Base-by-base conservation (phyloP, 2,113 vertebrate genomes). In the Numenius arquata region DNA sequence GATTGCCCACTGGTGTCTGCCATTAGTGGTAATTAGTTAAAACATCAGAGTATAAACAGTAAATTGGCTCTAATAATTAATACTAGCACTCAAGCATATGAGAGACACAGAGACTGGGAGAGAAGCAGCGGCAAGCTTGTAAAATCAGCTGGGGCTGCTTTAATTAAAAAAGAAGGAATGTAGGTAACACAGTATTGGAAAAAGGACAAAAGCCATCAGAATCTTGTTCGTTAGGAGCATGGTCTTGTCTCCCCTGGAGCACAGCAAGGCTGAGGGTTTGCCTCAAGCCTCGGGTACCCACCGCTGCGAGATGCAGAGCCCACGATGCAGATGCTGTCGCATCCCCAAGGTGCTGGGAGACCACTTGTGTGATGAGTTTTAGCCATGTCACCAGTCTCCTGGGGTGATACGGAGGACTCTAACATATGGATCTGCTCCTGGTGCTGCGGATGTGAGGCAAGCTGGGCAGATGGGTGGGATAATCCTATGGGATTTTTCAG, bases 21-120 rank as follows among this genome's bases (percentile, higher is more conserved):
- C 98, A 99, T 99, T 99, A 99, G 99, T 98, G 98, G 98, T 99
- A 99, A 99, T 99, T 99, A 99, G 99, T 99, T 99, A 99, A 99
- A 99, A 99, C 99, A 99, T 99, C 99, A 98, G 98, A 99, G 99
- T 99, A 99, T 99, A 99, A 99, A 99, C 98, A 99, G 98, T 99
- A 99, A 99, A 99, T 99, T 99, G 99, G 99, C 98, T 99, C 98
- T 98, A 98, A 99, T 99, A 99, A 99, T 99, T 99, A 99, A 99
- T 99, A 99, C 99, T 98, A 98, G 98, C 98, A 98, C 98, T 98
- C 98, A 98, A 98, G 98, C 98, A 98, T 99, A 98, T 76, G 96
- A 92, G 93, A 91, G 96, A 97, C 95, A 86, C 92, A 75, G 96
- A 85, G 92, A 94, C 89, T 88, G 85, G 87, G 86, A 95, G 94